A percentile compares a stretch with the other conserved stretches of the same genome.
Evolutionary conservation across 2,797 vertebrate species (phyloP).

Genomic region (Nyctibius grandis): DNA sequence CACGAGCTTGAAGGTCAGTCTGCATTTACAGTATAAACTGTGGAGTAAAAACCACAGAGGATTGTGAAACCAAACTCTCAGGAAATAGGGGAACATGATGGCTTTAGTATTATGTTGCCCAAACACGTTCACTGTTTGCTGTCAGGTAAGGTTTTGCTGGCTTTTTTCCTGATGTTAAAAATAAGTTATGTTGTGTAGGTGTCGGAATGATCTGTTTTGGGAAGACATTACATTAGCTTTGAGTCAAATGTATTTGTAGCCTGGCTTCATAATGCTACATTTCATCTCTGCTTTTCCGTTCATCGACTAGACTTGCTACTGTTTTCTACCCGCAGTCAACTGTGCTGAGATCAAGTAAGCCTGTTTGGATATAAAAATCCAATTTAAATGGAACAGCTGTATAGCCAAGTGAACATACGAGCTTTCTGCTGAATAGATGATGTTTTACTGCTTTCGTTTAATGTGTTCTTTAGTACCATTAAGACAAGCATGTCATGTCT

Average conservation of each 20-base stretch:
- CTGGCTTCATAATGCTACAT: background rate
- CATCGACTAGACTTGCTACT: background rate
- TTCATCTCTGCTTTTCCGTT: background rate
- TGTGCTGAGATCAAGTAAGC: conserved; percentile 68
- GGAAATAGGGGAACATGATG: conserved; percentile 47
- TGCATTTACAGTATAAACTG: conserved; percentile 22
- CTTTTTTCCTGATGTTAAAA: conserved; percentile 32
- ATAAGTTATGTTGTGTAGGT: background rate
- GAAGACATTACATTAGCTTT: background rate
- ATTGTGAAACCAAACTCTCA: conserved; percentile 44
- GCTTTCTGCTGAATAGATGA: background rate
- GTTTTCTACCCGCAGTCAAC: background rate
- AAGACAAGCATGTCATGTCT: background rate
- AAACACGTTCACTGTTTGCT: conserved; percentile 45
- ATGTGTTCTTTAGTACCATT: background rate
- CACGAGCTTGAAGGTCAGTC: conserved; percentile 13
- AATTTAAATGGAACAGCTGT: background rate
- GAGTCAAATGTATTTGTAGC: conserved; percentile 23
- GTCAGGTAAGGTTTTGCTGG: conserved; percentile 7
- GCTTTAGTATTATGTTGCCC: conserved; percentile 49
- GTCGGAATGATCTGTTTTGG: conserved; percentile 24
- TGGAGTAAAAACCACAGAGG: background rate
- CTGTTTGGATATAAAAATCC: background rate
- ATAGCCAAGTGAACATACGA: background rate
- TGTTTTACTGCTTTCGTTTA: background rate